Evolutionary conservation across 2,113 vertebrate genomes (phyloP).

Genomic region (Clarias magur): DNA sequence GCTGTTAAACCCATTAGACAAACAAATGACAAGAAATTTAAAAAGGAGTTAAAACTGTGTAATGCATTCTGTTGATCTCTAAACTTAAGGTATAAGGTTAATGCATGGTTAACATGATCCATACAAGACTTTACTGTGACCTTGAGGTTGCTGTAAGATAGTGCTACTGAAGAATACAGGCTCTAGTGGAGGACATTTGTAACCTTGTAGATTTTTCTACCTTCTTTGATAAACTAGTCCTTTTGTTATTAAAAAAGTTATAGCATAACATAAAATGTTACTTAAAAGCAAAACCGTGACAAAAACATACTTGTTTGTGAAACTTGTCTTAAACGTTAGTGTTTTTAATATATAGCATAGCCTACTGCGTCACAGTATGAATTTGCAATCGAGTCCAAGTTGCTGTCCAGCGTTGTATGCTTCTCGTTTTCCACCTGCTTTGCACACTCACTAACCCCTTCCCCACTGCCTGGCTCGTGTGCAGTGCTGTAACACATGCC

Average conservation of each 20-base stretch:
- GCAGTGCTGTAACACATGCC: constrained; percentile 67
- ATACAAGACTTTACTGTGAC: neutral
- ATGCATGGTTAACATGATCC: neutral
- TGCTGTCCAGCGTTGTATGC: constrained; percentile 55
- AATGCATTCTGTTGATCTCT: neutral
- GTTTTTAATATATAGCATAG: neutral
- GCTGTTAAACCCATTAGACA: neutral
- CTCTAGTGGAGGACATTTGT: neutral
- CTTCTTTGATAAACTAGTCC: neutral
- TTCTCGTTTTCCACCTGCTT: constrained; percentile 41
- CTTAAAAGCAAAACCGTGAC: neutral
- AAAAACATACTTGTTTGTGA: neutral
- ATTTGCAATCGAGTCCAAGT: constrained; percentile 4
- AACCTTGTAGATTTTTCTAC: neutral
- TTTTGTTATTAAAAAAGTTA: neutral
- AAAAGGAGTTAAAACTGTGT: neutral
- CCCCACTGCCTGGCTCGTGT: constrained; percentile 64
- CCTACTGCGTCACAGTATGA: neutral
- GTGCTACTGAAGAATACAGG: neutral
- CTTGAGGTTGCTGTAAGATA: neutral
- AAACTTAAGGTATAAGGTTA: neutral
- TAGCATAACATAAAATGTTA: neutral
- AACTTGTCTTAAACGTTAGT: neutral
- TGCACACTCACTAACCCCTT: constrained; percentile 18
- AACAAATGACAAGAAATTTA: neutral